Evolutionary conservation across 2,113 vertebrate genomes (phyloP).

Genomic region (Ailurus styani): DNA sequence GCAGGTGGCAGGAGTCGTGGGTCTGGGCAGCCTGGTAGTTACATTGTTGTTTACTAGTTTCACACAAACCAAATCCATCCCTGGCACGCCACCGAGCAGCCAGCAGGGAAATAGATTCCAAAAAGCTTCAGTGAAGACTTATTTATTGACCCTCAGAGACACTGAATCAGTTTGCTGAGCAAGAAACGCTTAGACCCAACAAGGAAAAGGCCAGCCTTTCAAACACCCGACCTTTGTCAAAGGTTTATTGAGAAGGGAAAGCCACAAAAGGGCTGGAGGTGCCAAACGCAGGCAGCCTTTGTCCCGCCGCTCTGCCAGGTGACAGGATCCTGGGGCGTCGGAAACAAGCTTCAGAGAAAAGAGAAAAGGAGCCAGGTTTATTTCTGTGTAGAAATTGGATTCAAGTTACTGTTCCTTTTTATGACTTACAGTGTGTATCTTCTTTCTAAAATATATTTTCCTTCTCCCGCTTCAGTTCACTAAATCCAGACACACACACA

Average conservation of each 20-base stretch:
- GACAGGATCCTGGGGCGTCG: not conserved
- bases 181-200: conserved; percentile 33
- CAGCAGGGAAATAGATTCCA: not conserved
- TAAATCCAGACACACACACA: too few species aligned
- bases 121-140: conserved; percentile 43
- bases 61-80: conserved; percentile 36
- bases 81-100: not conserved
- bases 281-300: not conserved
- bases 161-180: conserved; percentile 24
- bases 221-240: conserved; percentile 20
- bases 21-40: not conserved
- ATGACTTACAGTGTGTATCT: not conserved
- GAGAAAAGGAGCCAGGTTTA: not conserved
- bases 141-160: conserved; percentile 44
- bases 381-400: not conserved
- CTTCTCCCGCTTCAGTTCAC: not conserved
- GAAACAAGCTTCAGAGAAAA: not conserved
- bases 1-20: not conserved
- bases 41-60: conserved; percentile 40
- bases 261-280: not conserved
- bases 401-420: conserved; percentile 15
- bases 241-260: conserved; percentile 46
- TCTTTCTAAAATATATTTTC: conserved; percentile 20
- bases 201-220: not conserved
- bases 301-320: not conserved